phyloP scores from a whole-genome alignment of 2,888 invertebrate genomes.

The Pogonocherus hispidulus region DNA sequence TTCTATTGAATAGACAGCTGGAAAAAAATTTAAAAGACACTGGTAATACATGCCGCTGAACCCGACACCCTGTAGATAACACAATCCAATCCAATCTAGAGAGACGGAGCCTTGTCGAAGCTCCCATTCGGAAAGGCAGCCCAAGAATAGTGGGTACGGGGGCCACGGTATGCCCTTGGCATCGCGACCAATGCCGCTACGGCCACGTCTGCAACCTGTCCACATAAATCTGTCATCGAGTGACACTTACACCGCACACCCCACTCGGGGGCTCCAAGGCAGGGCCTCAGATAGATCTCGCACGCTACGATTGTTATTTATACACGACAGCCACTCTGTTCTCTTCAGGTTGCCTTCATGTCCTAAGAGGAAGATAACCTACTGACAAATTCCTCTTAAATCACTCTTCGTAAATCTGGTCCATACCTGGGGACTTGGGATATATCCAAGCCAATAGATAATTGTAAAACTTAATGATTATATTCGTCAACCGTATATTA shows the following conservation, averaged over 20 bases:
- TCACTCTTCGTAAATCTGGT: constrained; percentile 26
- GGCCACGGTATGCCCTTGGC: constrained; percentile 34
- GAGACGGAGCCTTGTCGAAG: no score
- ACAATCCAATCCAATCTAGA: not conserved
- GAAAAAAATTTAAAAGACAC: no score
- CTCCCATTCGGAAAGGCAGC: constrained; percentile 10
- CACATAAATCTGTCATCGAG: constrained; percentile 70
- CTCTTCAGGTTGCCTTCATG: constrained; percentile 50
- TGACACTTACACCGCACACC: constrained; percentile 60
- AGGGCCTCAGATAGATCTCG: constrained; percentile 41
- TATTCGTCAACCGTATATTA: no score
- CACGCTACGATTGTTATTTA: constrained; percentile 49
- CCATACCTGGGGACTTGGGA: constrained; percentile 14
- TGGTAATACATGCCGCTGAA: no score
- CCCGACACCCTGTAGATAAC: not conserved
- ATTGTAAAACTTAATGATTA: no score
- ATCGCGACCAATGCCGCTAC: constrained; percentile 57
- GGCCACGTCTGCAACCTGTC: constrained; percentile 68
- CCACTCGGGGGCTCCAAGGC: constrained; percentile 43
- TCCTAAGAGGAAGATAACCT: constrained; percentile 50
- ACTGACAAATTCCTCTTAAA: constrained; percentile 54
- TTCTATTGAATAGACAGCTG: no score
- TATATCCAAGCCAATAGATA: no score
- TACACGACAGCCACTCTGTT: constrained; percentile 53
- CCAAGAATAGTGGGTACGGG: not conserved